Evolutionary conservation across 2,797 vertebrate species (phyloP).

Genomic region (Saxicola maurus): DNA sequence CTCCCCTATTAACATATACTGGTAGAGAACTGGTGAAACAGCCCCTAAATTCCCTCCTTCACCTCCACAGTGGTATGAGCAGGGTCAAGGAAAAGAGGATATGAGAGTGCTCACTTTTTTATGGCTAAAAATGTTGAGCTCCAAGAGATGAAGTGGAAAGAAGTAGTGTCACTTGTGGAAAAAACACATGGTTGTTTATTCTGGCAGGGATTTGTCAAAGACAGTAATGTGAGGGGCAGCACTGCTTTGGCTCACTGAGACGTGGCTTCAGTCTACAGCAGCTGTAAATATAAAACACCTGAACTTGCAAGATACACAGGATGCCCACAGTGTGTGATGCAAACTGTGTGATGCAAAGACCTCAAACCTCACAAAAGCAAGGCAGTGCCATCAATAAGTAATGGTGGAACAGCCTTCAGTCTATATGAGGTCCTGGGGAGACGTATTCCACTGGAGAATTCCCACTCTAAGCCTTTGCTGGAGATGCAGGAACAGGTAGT

Average conservation of each 20-base stretch:
- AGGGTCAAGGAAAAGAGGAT: not conserved
- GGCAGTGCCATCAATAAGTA: accelerated
- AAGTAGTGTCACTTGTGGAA: not conserved
- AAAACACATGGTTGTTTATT: not conserved
- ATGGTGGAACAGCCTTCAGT: not conserved
- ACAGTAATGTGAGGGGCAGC: not conserved
- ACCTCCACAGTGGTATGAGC: not conserved
- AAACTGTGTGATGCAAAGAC: not conserved
- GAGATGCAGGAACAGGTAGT: not conserved
- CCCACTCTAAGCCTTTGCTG: not conserved
- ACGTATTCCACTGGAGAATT: not conserved
- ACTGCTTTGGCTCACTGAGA: not conserved
- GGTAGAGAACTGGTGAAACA: not conserved
- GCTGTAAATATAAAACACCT: not conserved
- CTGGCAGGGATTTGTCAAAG: not conserved
- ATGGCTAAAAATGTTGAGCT: not conserved
- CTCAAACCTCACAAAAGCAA: not conserved
- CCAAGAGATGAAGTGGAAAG: not conserved
- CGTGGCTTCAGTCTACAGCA: not conserved
- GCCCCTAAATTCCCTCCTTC: not conserved
- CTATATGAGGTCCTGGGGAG: not conserved
- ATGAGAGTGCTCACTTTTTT: not conserved
- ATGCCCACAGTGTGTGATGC: not conserved
- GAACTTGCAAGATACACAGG: not conserved
- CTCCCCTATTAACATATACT: accelerated